These are phyloP conservation scores for Cettia cetti DNA, from an alignment of 2,113 vertebrate genomes.

Conservation along the genomic window DNA sequence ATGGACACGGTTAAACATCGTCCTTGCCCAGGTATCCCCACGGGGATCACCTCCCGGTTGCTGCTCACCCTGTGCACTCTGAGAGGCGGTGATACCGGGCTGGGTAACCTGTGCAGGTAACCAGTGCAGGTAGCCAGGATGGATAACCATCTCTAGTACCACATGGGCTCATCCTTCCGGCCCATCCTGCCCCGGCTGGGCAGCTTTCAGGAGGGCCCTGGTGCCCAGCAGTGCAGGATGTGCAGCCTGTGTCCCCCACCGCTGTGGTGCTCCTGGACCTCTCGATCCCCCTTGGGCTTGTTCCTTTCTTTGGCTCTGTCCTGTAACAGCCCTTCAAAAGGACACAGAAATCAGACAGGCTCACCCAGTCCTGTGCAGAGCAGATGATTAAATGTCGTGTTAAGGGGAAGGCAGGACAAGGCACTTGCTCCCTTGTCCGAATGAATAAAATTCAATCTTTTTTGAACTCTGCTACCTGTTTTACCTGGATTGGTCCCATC, in stretches of 20 bases:
- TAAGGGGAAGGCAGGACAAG: neutral
- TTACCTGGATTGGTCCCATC: neutral
- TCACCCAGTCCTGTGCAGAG: neutral
- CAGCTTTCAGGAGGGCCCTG: neutral
- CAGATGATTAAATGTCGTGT: neutral
- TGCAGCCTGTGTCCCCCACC: neutral
- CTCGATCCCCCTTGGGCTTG: neutral
- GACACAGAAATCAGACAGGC: neutral
- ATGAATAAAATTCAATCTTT: neutral
- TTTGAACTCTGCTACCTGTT: neutral
- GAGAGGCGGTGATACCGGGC: neutral
- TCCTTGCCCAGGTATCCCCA: neutral
- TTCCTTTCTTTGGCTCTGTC: neutral
- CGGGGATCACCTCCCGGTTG: neutral
- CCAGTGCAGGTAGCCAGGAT: no score
- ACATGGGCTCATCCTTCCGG: neutral
- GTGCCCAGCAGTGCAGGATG: no score
- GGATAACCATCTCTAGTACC: neutral
- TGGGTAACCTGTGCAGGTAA: no score
- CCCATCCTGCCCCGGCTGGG: rapidly evolving
- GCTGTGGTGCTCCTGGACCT: rapidly evolving
- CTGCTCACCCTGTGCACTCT: neutral
- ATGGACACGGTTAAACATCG: neutral
- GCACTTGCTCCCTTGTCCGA: rapidly evolving
- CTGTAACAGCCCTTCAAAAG: neutral